Base-by-base conservation (phyloP, 2,888 invertebrate genomes). In the Melipona beecheii region DNA sequence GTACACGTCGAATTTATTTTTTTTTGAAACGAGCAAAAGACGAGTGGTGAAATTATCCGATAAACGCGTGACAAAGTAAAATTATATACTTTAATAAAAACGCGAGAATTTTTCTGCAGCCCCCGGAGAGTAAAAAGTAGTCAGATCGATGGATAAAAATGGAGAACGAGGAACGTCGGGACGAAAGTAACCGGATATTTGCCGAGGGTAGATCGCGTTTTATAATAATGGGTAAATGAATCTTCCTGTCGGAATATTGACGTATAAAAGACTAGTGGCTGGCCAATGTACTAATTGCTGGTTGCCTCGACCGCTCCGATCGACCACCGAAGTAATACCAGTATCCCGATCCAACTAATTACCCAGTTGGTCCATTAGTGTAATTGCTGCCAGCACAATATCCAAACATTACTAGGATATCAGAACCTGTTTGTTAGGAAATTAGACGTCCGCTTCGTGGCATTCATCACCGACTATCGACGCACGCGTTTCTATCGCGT, bases 281-380 rank as follows among this genome's bases (percentile, higher is more conserved):
- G 4, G 70, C 79, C 79, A 79, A 76, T 83, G 78, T 73, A 64
- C 74, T 85, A 85, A 85, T 83, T 85, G 71, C 84, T 76, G 73
- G 73, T 79, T 76, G 66, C 75, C 50, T 76, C 60, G 54, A 76
- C 58, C 66, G 64, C 31, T 60, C 31, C 83, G 68, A 83, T 78
- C 77, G 78, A 72, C 75, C 78, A 49, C 60, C 73, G 56, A 83
- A 85, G 76, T 83, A 79, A 85, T 83, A 83, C 73, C 49, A 64
- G 73, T 79, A 72, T 75, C 36, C 79, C 73, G 79, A 83, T 79
- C 84, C 75, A 73, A 75, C 73, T 83, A 83, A 85, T 85, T 85
- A 79, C 73, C 81, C 65, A 54, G 73, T 68, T 64, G 79, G 79
- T 83, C 79, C 84, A 83, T 85, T 83, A 83, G 70, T 74, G 66